phyloP scores from a whole-genome alignment of 2,113 vertebrate species.

The Accipiter cooperii region DNA sequence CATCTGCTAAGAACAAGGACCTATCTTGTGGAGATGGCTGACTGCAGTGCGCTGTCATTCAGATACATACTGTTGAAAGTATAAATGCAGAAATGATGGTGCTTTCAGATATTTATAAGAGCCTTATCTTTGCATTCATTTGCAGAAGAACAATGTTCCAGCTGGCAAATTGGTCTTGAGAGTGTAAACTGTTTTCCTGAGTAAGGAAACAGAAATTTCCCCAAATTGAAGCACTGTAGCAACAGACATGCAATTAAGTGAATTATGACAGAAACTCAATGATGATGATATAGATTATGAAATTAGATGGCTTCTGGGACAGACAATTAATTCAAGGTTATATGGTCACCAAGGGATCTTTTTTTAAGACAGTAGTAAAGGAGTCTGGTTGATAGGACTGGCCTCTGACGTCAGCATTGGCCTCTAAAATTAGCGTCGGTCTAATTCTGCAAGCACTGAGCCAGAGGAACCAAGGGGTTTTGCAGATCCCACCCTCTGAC shows the following conservation, averaged over 20 bases:
- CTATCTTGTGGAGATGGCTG: background rate
- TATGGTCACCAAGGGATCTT: background rate
- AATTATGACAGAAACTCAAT: background rate
- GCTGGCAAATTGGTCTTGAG: constrained; percentile 50
- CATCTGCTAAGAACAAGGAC: background rate
- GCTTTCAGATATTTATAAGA: constrained; percentile 4
- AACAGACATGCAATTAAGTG: constrained; percentile 12
- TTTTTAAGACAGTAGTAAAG: background rate
- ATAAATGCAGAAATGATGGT: background rate
- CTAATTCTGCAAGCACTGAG: background rate
- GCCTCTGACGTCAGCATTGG: background rate
- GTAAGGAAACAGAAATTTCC: constrained; percentile 42
- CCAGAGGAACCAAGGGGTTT: background rate
- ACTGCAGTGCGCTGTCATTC: background rate
- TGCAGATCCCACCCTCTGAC: background rate
- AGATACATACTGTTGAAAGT: background rate
- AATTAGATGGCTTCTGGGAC: background rate
- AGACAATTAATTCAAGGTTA: background rate
- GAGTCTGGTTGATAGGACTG: background rate
- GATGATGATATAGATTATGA: background rate
- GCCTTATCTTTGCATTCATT: background rate
- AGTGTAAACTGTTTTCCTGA: constrained; percentile 29
- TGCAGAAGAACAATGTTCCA: constrained; percentile 4
- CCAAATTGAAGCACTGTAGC: constrained; percentile 2
- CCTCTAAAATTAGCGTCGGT: background rate